Percentiles rank a stretch among this genome's conserved stretches.
Conservation (phyloP, 2,113 vertebrate species). For the Aix galericulata region DNA sequence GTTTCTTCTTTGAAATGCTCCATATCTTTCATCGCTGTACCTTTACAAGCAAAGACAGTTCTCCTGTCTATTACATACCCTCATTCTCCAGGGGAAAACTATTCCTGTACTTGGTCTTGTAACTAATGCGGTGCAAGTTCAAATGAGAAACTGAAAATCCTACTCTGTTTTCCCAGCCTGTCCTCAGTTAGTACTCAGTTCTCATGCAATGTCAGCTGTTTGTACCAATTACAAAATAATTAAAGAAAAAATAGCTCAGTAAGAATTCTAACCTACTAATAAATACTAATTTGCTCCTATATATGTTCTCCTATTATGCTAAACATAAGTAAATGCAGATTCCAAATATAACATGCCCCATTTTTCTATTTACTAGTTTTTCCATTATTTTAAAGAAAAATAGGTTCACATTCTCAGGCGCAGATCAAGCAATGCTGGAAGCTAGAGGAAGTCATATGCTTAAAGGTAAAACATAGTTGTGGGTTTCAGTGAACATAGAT, state of each 20-base stretch:
- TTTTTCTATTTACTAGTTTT: neutral
- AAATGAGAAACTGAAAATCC: neutral
- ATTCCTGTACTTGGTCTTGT: neutral
- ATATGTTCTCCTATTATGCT: neutral
- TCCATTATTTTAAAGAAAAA: neutral
- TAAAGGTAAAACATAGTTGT: neutral
- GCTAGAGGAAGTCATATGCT: neutral
- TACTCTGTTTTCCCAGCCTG: neutral
- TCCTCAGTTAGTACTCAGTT: neutral
- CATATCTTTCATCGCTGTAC: slow-evolving; percentile 4
- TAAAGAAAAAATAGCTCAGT: neutral
- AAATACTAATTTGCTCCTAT: neutral
- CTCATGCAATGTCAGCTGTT: neutral
- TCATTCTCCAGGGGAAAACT: neutral
- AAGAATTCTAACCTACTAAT: neutral
- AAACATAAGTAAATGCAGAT: neutral
- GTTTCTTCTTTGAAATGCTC: neutral
- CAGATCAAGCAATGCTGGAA: neutral
- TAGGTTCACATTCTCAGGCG: neutral
- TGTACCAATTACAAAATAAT: neutral
- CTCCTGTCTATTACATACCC: neutral
- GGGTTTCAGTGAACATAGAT: neutral
- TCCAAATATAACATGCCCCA: accelerated
- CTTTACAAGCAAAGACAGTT: neutral
- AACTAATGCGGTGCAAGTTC: neutral